phyloP scores from a whole-genome alignment of 2,888 invertebrate species.

The Eupithecia vulgata region DNA sequence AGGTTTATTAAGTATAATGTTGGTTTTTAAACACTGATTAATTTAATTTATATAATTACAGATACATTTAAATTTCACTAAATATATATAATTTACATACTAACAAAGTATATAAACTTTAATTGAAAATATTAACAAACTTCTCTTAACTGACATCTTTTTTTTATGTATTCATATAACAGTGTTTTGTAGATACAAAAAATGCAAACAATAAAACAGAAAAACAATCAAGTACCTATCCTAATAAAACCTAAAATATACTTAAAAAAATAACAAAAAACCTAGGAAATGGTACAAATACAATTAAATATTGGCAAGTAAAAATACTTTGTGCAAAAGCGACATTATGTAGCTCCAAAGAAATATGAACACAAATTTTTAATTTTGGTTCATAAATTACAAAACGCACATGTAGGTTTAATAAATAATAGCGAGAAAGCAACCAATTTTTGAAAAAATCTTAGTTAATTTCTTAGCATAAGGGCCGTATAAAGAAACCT shows the following conservation, averaged over 20 bases:
- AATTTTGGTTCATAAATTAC: not conserved
- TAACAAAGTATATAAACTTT: not conserved
- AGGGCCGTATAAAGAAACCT: no score
- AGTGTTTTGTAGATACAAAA: not conserved
- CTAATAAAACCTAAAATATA: no score
- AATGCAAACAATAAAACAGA: constrained; percentile 4
- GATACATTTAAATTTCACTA: not conserved
- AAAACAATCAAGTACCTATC: not conserved
- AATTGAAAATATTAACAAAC: not conserved
- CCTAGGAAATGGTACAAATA: not conserved
- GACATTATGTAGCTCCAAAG: not conserved
- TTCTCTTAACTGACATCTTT: not conserved
- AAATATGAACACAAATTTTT: not conserved
- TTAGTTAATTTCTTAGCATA: no score
- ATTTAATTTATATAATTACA: not conserved
- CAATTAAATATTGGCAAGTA: constrained; percentile 5
- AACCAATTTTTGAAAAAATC: no score
- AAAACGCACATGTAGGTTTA: not conserved
- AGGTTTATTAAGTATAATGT: not conserved
- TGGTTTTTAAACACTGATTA: not conserved
- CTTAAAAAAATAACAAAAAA: not conserved
- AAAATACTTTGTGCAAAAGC: not conserved
- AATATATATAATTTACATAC: not conserved
- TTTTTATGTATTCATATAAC: not conserved
- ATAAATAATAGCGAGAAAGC: not conserved